These are phyloP conservation scores for Hetaerina titia DNA, from an alignment of 2,888 invertebrate species.

Conservation along the genomic window DNA sequence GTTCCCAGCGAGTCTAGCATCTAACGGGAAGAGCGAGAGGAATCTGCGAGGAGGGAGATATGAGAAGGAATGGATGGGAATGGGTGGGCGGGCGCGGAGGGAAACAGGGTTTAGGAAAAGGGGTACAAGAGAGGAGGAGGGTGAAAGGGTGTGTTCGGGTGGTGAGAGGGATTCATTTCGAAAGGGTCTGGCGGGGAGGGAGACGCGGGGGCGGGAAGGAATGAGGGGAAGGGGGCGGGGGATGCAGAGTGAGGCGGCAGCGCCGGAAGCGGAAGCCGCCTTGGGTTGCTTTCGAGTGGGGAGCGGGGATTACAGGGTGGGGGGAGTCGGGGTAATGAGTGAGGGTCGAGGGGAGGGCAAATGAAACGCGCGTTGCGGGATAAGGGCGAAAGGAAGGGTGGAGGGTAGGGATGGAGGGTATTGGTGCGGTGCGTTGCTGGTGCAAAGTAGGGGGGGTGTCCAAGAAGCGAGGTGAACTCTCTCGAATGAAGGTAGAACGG, in stretches of 20 bases:
- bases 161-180: too few relatives aligned
- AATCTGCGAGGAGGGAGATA: too few relatives aligned
- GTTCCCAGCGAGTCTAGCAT: too few relatives aligned
- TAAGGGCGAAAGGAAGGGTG: background rate
- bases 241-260: too few relatives aligned
- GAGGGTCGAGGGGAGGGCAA: background rate
- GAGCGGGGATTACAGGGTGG: background rate
- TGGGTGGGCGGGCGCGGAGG: too few relatives aligned
- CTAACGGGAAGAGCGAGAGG: too few relatives aligned
- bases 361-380: background rate
- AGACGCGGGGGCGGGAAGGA: too few relatives aligned
- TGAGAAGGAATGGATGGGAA: too few relatives aligned
- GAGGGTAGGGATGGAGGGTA: background rate
- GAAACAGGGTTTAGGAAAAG: too few relatives aligned
- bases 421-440: too few relatives aligned
- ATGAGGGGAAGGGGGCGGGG: background rate
- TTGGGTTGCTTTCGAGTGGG: background rate
- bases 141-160: too few relatives aligned
- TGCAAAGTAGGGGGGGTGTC: background rate
- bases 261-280: slow-evolving; percentile 42
- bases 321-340: background rate
- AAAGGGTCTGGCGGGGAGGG: background rate
- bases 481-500: background rate
- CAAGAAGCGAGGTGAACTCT: background rate
- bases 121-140: too few relatives aligned